phyloP scores from a whole-genome alignment of 2,797 vertebrate genomes.

The Myotis vivesi region DNA sequence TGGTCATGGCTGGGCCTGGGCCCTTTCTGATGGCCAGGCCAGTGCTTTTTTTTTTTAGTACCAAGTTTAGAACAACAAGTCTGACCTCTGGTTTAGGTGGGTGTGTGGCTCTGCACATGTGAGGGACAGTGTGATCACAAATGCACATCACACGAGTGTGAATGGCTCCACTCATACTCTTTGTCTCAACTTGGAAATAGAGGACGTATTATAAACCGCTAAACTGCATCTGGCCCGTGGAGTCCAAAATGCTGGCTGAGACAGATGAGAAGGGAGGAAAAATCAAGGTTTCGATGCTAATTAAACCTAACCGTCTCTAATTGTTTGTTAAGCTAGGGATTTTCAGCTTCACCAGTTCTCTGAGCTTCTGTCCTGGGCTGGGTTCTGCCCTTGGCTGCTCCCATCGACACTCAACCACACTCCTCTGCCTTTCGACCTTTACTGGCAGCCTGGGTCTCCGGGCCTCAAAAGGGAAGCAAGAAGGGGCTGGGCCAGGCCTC shows the following conservation, averaged over 20 bases:
- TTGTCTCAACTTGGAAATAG: neutral
- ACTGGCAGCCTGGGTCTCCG: neutral
- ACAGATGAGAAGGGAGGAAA: constrained; percentile 28
- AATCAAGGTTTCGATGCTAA: constrained; percentile 40
- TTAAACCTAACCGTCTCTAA: constrained; percentile 64
- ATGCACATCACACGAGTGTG: rapidly evolving
- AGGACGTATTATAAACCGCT: constrained; percentile 15
- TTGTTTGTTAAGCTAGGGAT: constrained; percentile 54
- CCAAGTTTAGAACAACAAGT: neutral
- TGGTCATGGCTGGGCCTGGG: neutral
- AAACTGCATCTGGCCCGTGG: constrained; percentile 19
- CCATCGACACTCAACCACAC: neutral
- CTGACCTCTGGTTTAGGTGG: neutral
- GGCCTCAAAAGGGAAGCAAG: neutral
- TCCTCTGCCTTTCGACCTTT: neutral
- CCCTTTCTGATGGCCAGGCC: neutral
- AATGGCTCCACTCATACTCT: neutral
- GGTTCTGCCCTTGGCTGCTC: constrained; percentile 18
- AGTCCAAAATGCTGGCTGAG: constrained; percentile 15
- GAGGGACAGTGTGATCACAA: too few species aligned
- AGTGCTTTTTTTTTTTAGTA: neutral
- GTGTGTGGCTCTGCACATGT: neutral
- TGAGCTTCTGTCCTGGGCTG: constrained; percentile 10
- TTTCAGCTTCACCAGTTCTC: constrained; percentile 64
- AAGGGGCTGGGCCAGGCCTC: neutral